Conservation (phyloP, 2,888 invertebrate species). For the Oasisia sp. region DNA sequence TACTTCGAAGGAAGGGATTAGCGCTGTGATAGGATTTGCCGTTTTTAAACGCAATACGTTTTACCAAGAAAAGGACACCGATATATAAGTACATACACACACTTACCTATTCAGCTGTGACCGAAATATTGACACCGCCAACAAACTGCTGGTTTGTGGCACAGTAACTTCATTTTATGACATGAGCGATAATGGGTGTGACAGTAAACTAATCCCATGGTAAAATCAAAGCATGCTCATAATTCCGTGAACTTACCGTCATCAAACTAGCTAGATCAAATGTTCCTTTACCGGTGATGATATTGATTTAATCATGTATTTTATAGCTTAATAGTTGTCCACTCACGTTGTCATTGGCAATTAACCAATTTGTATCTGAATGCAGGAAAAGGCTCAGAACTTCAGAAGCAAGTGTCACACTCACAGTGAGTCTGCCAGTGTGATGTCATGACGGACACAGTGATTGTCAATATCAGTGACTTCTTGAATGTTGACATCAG, state of each 20-base stretch:
- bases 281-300: background rate
- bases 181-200: background rate
- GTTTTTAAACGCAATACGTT: background rate
- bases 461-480: background rate
- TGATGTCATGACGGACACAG: no score
- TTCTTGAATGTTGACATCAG: background rate
- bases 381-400: no score
- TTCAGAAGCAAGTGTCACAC: background rate
- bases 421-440: no score
- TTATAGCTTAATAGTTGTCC: background rate
- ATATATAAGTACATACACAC: background rate
- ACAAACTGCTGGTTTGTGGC: background rate
- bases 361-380: background rate
- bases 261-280: background rate
- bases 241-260: background rate
- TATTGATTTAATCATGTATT: background rate
- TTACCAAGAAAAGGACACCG: background rate
- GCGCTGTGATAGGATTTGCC: background rate
- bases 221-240: background rate
- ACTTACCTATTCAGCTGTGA: background rate
- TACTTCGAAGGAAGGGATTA: background rate
- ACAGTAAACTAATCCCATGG: background rate
- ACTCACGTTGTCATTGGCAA: background rate
- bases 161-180: background rate
- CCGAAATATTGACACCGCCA: background rate